Evolutionary conservation across 2,113 vertebrate genomes (phyloP).

Genomic region (Progne subis): DNA sequence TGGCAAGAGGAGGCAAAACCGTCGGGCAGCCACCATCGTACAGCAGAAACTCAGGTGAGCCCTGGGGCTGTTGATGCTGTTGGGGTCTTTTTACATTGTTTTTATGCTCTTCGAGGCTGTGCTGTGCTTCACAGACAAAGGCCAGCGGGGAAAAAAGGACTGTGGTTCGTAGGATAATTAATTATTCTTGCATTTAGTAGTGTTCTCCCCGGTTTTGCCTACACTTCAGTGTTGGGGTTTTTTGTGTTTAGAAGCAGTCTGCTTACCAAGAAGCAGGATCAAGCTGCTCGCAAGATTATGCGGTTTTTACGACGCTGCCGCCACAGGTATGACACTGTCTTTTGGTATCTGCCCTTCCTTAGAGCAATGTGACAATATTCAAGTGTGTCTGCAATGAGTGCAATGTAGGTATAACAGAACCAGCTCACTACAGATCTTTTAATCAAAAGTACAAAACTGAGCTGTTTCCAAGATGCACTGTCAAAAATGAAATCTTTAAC

Average conservation of each 20-base stretch:
- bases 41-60: slow-evolving; percentile 84
- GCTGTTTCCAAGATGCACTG: not conserved
- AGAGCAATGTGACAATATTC: not conserved
- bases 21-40: slow-evolving; percentile 83
- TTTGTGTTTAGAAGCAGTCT: slow-evolving; percentile 88
- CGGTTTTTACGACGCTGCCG: slow-evolving; percentile 97
- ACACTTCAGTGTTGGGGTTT: not conserved
- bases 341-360: not conserved
- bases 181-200: not conserved
- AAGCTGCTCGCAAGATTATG: slow-evolving; percentile 99
- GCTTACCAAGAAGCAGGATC: slow-evolving; percentile 98
- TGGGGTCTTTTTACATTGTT: fast-evolving
- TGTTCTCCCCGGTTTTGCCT: not conserved
- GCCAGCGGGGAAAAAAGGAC: not conserved
- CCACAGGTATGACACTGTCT: slow-evolving; percentile 84
- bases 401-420: not conserved
- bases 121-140: not conserved
- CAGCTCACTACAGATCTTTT: not conserved
- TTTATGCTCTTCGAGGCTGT: not conserved
- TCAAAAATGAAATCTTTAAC: not conserved
- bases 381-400: not conserved
- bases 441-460: not conserved
- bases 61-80: fast-evolving
- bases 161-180: not conserved
- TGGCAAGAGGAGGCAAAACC: slow-evolving; percentile 87